phyloP scores from a whole-genome alignment of 1,140 invertebrate genomes.

The Bombyx mori region ASM3026992v2 NC_085116.1:10001501-10002000 shows the following conservation, averaged over 20 bases:
- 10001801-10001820: too few species aligned
- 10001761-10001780: too few species aligned
- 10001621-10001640: neutral
- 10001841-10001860: too few species aligned
- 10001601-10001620: slow-evolving; percentile 57
- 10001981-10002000: slow-evolving; percentile 23
- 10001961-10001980: slow-evolving; percentile 15
- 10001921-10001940: slow-evolving; percentile 31
- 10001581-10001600: slow-evolving; percentile 76
- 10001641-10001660: too few species aligned
- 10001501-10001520: slow-evolving; percentile 79
- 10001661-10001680: too few species aligned
- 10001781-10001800: too few species aligned
- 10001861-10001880: slow-evolving; percentile 14
- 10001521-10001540: slow-evolving; percentile 85
- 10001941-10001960: slow-evolving; percentile 19
- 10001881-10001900: slow-evolving; percentile 37
- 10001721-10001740: too few species aligned
- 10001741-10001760: too few species aligned
- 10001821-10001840: too few species aligned
- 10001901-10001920: slow-evolving; percentile 48
- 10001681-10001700: too few species aligned
- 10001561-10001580: slow-evolving; percentile 89
- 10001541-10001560: slow-evolving; percentile 84
- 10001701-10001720: too few species aligned